phyloP scores from a whole-genome alignment of 2,113 vertebrate species.

The Crypturellus undulatus region DNA sequence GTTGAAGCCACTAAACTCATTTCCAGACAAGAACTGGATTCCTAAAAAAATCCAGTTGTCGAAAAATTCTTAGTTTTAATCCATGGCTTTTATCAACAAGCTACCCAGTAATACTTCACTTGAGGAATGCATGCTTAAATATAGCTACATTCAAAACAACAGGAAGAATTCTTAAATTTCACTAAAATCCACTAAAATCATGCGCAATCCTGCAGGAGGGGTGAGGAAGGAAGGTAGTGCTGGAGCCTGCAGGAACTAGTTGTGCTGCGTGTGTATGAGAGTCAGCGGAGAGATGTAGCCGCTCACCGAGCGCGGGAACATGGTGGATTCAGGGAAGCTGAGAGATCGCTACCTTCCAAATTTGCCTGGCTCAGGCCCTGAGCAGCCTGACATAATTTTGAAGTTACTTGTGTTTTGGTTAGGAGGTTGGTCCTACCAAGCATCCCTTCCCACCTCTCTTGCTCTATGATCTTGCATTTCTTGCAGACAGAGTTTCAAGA shows the following conservation, averaged over 20 bases:
- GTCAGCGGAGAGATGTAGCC: not conserved
- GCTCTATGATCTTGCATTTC: not conserved
- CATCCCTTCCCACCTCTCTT: not conserved
- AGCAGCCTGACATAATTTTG: not conserved
- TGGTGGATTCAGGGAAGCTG: not conserved
- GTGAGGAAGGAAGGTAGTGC: not conserved
- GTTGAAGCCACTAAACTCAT: not conserved
- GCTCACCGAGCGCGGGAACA: not conserved
- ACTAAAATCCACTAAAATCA: not conserved
- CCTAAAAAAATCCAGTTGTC: not conserved
- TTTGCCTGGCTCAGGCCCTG: not conserved
- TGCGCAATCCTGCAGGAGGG: not conserved
- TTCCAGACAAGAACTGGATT: not conserved
- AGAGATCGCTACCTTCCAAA: not conserved
- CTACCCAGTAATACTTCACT: fast-evolving
- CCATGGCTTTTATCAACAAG: not conserved
- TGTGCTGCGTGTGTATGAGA: fast-evolving
- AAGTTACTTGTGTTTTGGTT: not conserved
- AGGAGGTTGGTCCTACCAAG: not conserved
- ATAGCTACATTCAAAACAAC: not conserved
- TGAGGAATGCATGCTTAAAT: not conserved
- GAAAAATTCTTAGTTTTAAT: not conserved
- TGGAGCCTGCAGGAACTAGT: not conserved
- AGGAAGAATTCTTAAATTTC: not conserved
- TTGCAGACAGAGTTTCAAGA: not conserved